Base-by-base conservation (phyloP, 2,113 vertebrate species). In the Salvelinus fontinalis region DNA sequence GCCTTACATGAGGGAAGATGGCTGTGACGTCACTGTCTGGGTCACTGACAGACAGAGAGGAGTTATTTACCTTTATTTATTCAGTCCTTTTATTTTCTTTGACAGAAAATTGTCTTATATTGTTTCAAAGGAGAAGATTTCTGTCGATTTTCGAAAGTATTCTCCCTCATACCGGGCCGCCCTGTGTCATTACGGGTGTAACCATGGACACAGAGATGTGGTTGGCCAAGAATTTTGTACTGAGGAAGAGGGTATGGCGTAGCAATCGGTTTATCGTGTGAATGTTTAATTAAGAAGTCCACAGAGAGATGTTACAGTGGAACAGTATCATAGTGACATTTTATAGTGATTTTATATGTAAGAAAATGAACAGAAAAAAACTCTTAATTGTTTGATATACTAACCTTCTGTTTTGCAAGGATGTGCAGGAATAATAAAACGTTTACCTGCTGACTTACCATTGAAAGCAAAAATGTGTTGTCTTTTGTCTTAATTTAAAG, bases 321-420 rank as follows among this genome's bases (percentile, higher is more conserved):
- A 76, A 48, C 79, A 65, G 71, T 86, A 85, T 89, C 85, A 79
- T 71, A 84, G 90, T 90, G 85, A 87, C 80, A 81, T 93, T 93
- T 93, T 93, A 81, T 92, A 91, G 90, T 89, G 86, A 87, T 91
- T 93, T 93, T 93, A 71, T 93, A 92, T 93, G 84, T 85, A 87
- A 86, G 80, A 81, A 85, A 87, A 75, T 75, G 80, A 77, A 73
- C 73, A 84, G 67, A 79, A 79, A 81, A 67, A 74, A 77, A 78
- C 73, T 76, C 54, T 70, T 14, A 81, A 77, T 75, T 84, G 89
- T 91, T 92, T 91, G 87, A 86, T 89, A 89, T 88, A 81, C 87
- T 91, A 87, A 89, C 83, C 84, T 85, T 78, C 77, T 86, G 80
- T 83, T 89, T 89, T 87, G 88, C 79, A 74, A 90, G 81, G 90